These are phyloP conservation scores for Cepphus grylle DNA, from an alignment of 2,113 vertebrate species.

Conservation along the genomic window DNA sequence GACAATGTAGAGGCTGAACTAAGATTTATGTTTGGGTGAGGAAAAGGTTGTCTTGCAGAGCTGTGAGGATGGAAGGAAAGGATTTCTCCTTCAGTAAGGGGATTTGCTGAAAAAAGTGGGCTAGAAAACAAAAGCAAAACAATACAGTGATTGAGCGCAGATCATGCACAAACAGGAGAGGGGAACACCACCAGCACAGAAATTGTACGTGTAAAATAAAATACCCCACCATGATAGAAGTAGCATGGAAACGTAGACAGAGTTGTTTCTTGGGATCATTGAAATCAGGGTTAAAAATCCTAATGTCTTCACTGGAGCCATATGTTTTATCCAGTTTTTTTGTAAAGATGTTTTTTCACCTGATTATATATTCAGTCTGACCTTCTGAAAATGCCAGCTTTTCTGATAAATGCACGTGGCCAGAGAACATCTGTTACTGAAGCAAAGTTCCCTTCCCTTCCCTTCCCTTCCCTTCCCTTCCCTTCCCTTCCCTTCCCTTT, in stretches of 20 bases:
- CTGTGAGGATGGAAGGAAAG: neutral
- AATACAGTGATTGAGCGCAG: neutral
- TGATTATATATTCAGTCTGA: neutral
- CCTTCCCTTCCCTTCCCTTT: neutral
- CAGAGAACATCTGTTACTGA: neutral
- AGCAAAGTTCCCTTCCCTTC: neutral
- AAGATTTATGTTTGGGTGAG: neutral
- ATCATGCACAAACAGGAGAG: neutral
- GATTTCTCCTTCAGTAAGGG: neutral
- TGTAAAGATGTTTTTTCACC: neutral
- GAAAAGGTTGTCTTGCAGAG: neutral
- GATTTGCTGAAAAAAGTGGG: neutral
- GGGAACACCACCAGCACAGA: neutral
- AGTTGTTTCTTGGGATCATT: neutral
- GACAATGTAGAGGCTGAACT: neutral
- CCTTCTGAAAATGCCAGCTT: neutral
- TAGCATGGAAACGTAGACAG: neutral
- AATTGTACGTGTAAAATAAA: rapidly evolving
- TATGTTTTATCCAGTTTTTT: neutral
- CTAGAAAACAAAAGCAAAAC: neutral
- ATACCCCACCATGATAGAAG: neutral
- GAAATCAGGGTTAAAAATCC: neutral
- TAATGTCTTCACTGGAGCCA: neutral
- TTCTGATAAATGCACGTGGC: neutral
- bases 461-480: neutral